phyloP scores from a whole-genome alignment of 2,888 invertebrate genomes.

The Dolomedes plantarius region DNA sequence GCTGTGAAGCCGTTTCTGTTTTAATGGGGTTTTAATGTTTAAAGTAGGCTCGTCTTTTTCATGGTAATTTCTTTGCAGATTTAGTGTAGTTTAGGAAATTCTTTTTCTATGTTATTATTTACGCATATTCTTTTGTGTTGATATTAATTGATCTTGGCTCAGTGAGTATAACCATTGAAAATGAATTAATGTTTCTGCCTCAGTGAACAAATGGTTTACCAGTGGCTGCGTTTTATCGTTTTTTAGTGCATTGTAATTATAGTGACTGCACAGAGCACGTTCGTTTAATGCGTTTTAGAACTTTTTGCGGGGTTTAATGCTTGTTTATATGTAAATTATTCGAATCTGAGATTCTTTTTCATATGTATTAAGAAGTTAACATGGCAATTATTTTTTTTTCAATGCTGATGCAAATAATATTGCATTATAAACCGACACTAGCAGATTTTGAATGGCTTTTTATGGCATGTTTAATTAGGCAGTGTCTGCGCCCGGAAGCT shows the following conservation, averaged over 20 bases:
- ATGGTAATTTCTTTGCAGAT: slow-evolving; percentile 34
- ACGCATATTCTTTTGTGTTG: slow-evolving; percentile 34
- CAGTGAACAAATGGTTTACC: slow-evolving; percentile 41
- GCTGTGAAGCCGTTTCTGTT: slow-evolving; percentile 54
- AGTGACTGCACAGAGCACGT: background rate
- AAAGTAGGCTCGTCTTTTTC: slow-evolving; percentile 23
- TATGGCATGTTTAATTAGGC: no score
- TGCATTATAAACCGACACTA: no score
- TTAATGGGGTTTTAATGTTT: slow-evolving; percentile 71
- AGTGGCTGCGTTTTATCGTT: background rate
- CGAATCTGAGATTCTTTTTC: no score
- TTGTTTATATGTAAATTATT: no score
- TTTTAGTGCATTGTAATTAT: slow-evolving; percentile 4
- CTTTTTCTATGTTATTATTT: slow-evolving; percentile 33
- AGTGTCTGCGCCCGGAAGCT: no score
- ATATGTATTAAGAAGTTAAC: no score
- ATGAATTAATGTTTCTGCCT: slow-evolving; percentile 46
- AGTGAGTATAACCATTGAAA: slow-evolving; percentile 27
- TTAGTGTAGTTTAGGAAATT: background rate
- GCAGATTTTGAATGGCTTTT: no score
- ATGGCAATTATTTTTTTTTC: no score
- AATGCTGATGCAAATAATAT: no score
- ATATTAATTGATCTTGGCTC: slow-evolving; percentile 64
- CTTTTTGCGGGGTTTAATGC: no score
- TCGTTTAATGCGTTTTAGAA: no score